Evolutionary conservation across 2,888 invertebrate species (phyloP).

Genomic region (Drosophila melanosoma): DNA sequence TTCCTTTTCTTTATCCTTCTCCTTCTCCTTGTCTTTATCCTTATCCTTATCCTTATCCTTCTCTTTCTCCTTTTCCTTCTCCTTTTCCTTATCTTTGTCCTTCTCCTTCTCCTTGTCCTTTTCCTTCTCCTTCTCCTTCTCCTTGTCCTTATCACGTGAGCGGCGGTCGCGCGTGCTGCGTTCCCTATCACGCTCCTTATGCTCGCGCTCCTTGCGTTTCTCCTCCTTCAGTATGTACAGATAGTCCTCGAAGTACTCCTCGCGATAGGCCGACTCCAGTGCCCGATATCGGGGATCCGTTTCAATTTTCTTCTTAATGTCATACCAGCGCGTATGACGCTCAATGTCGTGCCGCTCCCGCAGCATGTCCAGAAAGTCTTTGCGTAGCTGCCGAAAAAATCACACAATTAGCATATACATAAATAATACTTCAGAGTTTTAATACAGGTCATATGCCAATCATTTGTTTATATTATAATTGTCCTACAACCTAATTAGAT

Average conservation of each 20-base stretch:
- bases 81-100: slow-evolving; percentile 71
- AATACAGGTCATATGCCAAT: neutral
- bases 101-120: slow-evolving; percentile 57
- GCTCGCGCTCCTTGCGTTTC: slow-evolving; percentile 86
- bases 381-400: slow-evolving; percentile 88
- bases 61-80: slow-evolving; percentile 49
- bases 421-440: neutral
- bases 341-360: slow-evolving; percentile 95
- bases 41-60: slow-evolving; percentile 44
- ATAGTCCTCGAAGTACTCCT: slow-evolving; percentile 98
- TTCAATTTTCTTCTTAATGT: slow-evolving; percentile 97
- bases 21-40: slow-evolving; percentile 48
- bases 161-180: slow-evolving; percentile 79
- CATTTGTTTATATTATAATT: neutral
- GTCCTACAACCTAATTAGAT: neutral
- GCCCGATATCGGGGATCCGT: slow-evolving; percentile 95
- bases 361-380: slow-evolving; percentile 95
- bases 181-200: slow-evolving; percentile 79
- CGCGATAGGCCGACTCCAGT: slow-evolving; percentile 94
- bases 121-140: slow-evolving; percentile 59
- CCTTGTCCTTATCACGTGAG: slow-evolving; percentile 72
- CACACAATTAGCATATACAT: neutral
- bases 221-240: slow-evolving; percentile 94
- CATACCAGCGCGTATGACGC: slow-evolving; percentile 96
- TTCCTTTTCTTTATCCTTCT: slow-evolving; percentile 48